Base-by-base conservation (phyloP, 2,888 invertebrate genomes). In the Stramonita haemastoma region DNA sequence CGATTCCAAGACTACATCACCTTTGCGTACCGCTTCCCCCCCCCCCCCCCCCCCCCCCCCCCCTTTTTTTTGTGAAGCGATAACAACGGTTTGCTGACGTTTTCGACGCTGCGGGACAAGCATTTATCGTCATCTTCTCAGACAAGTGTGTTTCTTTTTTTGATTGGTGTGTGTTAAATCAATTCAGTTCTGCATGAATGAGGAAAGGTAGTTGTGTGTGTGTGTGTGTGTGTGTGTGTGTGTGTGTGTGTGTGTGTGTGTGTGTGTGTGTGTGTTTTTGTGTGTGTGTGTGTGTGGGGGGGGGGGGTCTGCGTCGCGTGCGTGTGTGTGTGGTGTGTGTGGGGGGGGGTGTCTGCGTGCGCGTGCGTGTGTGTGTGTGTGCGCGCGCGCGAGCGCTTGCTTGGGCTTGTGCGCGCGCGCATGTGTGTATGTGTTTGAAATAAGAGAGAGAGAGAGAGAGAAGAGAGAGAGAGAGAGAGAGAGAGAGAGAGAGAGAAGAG, bases 231-330 rank as follows among this genome's bases (percentile, higher is more conserved):
- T 5, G 73, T n/a, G 0, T n/a, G 29, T n/a, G 73, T 22, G n/a
- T 73, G 73, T 2, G 29, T 73, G 29, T 29, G 77, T 34, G 0
- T 32, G 77, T 77, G 32, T 0, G 6, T 32, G 32, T 0, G 77
- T 34, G 34, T 79, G 77, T 79, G 77, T 8, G 34, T 77, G 32
- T 32, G 32, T 77, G 29, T 32, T 8, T 77, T 15, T 15, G 32
- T 77, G 32, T 32, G 77, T 77, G 77, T 73, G 73, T 73, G 73
- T 29, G 73, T 73, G 73, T 73, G 73, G n/a, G n/a, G n/a, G n/a
- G n/a, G n/a, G n/a, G n/a, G n/a, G n/a, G n/a, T n/a, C n/a, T n/a
- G n/a, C n/a, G n/a, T n/a, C 29, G 73, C 29, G 73, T 73, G 73
- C n/a, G n/a, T n/a, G n/a, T n/a, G n/a, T n/a, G n/a, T n/a, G n/a